Conservation (phyloP, 2,888 invertebrate species). For the Cephus pulcher region DNA sequence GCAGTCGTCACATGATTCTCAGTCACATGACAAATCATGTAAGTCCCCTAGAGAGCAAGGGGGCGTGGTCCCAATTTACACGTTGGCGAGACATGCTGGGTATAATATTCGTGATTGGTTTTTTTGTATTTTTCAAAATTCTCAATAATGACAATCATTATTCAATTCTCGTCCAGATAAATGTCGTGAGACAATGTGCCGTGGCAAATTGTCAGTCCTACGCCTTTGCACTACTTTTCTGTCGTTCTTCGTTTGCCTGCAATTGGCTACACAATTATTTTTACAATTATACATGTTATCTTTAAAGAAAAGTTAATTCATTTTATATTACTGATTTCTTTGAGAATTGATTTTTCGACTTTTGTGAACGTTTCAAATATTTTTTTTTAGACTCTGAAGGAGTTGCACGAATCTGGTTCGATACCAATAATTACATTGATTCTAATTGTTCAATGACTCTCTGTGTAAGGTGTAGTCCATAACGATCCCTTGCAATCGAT, state of each 20-base stretch:
- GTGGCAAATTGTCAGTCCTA: neutral
- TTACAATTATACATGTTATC: neutral
- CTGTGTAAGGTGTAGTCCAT: neutral
- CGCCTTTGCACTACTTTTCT: neutral
- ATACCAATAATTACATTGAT: neutral
- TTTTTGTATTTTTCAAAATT: constrained; percentile 13
- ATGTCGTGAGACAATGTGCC: neutral
- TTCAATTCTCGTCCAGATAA: neutral
- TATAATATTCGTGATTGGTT: constrained; percentile 13
- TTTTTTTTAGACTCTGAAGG: neutral
- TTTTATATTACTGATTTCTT: neutral
- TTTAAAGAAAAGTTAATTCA: neutral
- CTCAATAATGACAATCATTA: no score
- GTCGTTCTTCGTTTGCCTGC: neutral
- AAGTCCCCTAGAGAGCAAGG: constrained; percentile 53
- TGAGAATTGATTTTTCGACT: neutral
- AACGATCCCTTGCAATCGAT: neutral
- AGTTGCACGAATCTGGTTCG: neutral
- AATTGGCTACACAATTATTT: neutral
- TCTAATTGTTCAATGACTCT: neutral
- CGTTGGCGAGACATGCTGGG: neutral
- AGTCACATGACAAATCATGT: constrained; percentile 63
- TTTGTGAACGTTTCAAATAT: neutral
- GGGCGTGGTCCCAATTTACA: constrained; percentile 53
- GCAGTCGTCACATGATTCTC: constrained; percentile 61